These are phyloP conservation scores for Columba livia DNA, from an alignment of 2,113 vertebrate genomes.

Conservation along the genomic window DNA sequence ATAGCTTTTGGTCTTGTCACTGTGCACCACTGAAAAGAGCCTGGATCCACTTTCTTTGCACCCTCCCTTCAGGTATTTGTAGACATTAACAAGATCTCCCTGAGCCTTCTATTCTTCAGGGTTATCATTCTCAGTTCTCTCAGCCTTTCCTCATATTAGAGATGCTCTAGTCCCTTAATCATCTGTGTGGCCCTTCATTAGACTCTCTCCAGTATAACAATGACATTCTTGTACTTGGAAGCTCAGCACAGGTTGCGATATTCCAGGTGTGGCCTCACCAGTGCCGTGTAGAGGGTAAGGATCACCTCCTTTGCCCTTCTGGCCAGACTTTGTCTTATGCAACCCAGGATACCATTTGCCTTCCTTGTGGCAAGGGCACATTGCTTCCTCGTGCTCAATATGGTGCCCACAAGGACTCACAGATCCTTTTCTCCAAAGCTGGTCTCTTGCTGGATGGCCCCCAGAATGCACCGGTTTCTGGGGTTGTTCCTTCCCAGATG, in stretches of 20 bases:
- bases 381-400: background rate
- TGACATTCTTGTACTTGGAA: background rate
- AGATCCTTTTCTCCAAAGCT: background rate
- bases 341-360: background rate
- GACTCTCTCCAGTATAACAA: background rate
- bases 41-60: background rate
- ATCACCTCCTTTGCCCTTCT: background rate
- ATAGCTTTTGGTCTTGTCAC: background rate
- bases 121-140: background rate
- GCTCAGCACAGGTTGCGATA: accelerated
- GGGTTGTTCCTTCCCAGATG: background rate
- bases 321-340: background rate
- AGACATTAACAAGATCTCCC: background rate
- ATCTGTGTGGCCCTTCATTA: accelerated
- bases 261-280: background rate
- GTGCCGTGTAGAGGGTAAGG: background rate
- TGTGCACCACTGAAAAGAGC: background rate
- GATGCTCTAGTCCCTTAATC: background rate
- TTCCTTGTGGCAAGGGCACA: background rate
- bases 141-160: background rate
- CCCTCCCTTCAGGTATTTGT: background rate
- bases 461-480: background rate
- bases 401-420: too few relatives aligned
- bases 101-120: background rate
- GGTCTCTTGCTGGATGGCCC: accelerated